A percentile compares a stretch with the other conserved stretches of the same genome.
phyloP scores from a whole-genome alignment of 2,113 vertebrate species.

The Hystrix brachyura region DNA sequence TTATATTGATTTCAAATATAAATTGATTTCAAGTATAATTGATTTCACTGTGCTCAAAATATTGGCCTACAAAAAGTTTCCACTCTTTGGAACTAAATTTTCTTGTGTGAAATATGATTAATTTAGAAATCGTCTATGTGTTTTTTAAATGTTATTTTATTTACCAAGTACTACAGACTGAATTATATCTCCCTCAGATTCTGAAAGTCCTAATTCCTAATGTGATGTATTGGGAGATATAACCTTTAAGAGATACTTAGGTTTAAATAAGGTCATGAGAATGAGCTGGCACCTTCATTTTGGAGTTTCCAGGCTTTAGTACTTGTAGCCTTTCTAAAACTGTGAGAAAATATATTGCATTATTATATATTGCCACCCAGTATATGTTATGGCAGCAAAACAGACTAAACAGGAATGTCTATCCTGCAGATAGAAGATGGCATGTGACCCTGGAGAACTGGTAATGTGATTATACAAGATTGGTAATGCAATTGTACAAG shows the following conservation, averaged over 20 bases:
- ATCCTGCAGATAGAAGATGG: not conserved
- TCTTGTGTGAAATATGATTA: constrained; percentile 1
- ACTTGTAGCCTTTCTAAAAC: not conserved
- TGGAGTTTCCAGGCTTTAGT: not conserved
- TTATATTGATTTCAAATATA: constrained; percentile 17
- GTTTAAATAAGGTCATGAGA: not conserved
- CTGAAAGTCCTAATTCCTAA: not conserved
- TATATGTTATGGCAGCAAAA: not conserved
- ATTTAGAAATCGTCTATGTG: constrained; percentile 9
- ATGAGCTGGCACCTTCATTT: not conserved
- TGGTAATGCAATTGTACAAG: not conserved
- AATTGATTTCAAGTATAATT: constrained; percentile 29
- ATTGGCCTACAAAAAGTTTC: not conserved
- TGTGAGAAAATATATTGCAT: constrained; percentile 9
- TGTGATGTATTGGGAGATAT: not conserved
- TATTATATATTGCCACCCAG: not conserved
- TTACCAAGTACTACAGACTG: not conserved
- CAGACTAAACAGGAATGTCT: not conserved
- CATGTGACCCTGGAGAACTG: not conserved
- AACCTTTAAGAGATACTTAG: not conserved
- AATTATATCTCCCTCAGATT: not conserved
- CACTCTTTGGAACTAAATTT: constrained; percentile 2
- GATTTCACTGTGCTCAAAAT: not conserved
- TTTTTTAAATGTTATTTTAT: constrained; percentile 46
- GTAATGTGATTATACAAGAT: not conserved